Evolutionary conservation across 2,797 vertebrate genomes (phyloP).

Genomic region (Falco naumanni): DNA sequence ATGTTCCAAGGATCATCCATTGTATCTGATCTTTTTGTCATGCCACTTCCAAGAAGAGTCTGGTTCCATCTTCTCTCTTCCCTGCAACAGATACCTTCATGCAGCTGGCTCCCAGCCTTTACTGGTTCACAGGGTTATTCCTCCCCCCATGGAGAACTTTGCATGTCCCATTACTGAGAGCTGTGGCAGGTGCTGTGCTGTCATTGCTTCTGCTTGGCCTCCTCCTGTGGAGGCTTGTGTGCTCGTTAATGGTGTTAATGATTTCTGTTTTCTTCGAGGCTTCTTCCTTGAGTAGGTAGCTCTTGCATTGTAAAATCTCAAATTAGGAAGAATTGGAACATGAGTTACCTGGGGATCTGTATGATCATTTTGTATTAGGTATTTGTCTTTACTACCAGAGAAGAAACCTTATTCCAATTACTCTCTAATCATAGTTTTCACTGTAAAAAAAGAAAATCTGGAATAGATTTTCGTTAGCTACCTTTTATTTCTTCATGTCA

Average conservation of each 20-base stretch:
- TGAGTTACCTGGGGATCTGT: background rate
- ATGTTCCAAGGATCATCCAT: background rate
- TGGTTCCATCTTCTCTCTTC: background rate
- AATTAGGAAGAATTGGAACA: background rate
- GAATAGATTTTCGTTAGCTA: background rate
- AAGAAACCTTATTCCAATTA: background rate
- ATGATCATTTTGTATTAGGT: background rate
- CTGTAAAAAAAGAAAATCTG: background rate
- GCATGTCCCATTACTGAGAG: background rate
- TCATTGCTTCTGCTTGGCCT: background rate
- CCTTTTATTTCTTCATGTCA: background rate
- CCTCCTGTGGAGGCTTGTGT: background rate
- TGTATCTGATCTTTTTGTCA: background rate
- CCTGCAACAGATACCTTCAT: background rate
- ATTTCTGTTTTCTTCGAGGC: background rate
- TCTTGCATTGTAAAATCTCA: background rate
- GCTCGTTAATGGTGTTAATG: background rate
- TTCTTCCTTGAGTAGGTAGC: background rate
- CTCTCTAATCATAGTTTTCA: background rate
- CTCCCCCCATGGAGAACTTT: background rate
- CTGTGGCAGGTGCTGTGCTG: background rate
- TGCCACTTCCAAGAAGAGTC: background rate
- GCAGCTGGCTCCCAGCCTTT: background rate
- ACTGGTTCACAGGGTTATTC: background rate
- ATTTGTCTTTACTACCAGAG: background rate